A percentile compares a stretch with the other conserved stretches of the same genome.
phyloP scores from a whole-genome alignment of 1,140 invertebrate species.

The Pomacea maculata region DNA sequence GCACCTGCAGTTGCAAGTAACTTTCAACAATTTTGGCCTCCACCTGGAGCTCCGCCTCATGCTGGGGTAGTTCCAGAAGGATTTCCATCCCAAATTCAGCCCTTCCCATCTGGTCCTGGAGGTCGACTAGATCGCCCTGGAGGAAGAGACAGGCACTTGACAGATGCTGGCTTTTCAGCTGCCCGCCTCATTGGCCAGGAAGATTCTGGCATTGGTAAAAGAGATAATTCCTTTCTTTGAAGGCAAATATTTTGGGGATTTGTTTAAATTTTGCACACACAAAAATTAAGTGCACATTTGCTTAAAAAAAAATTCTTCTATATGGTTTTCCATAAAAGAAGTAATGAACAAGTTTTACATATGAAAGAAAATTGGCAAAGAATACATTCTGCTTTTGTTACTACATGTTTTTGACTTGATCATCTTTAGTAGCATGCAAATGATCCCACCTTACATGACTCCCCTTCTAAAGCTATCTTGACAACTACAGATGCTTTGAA shows the following conservation, averaged over 20 bases:
- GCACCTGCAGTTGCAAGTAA: slow-evolving; percentile 4
- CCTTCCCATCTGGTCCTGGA: neutral
- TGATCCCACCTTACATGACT: too few species aligned
- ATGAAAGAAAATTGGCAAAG: too few species aligned
- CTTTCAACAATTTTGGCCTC: slow-evolving; percentile 17
- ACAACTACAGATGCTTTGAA: slow-evolving; percentile 82
- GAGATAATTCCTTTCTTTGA: too few species aligned
- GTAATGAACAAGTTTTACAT: too few species aligned
- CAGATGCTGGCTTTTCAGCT: neutral
- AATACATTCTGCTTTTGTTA: too few species aligned
- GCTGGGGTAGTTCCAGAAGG: neutral
- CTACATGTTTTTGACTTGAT: too few species aligned
- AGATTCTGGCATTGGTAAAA: slow-evolving; percentile 12
- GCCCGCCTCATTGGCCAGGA: neutral
- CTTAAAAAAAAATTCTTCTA: too few species aligned
- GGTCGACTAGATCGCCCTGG: neutral
- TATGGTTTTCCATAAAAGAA: too few species aligned
- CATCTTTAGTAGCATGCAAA: too few species aligned
- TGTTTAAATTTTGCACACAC: too few species aligned
- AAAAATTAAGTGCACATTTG: too few species aligned
- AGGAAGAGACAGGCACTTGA: slow-evolving; percentile 8
- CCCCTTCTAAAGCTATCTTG: neutral
- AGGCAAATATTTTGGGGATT: too few species aligned
- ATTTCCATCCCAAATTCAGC: slow-evolving; percentile 8
- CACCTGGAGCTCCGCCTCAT: neutral